Conservation (phyloP, 2,888 invertebrate genomes). For the Lacanobia oleracea region DNA sequence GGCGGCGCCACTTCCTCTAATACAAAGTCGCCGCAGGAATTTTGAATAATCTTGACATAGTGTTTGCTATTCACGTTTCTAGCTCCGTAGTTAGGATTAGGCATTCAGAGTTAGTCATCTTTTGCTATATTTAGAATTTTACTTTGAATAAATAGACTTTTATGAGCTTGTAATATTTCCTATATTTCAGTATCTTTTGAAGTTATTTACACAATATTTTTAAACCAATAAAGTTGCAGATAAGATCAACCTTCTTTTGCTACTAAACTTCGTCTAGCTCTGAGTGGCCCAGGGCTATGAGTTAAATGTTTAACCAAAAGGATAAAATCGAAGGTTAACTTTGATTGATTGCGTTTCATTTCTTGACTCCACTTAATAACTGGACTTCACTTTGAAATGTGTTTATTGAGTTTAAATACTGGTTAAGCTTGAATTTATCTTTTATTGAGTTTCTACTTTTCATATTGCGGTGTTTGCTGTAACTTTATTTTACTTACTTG, state of each 20-base stretch:
- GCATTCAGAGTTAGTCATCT: conserved; percentile 24
- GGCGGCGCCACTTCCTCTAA: conserved; percentile 37
- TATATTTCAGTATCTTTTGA: conserved; percentile 10
- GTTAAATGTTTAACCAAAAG: conserved; percentile 59
- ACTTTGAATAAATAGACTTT: not conserved
- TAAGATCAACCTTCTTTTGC: conserved; percentile 32
- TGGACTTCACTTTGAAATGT: conserved; percentile 50
- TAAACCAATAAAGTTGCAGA: conserved; percentile 23
- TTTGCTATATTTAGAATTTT: conserved; percentile 11
- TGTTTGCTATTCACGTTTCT: conserved; percentile 33
- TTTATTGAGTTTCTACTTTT: conserved; percentile 9
- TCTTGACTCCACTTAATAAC: conserved; percentile 55
- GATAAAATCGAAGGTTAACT: conserved; percentile 67
- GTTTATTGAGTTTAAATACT: conserved; percentile 54
- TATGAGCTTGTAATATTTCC: conserved; percentile 6
- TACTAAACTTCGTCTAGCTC: conserved; percentile 31
- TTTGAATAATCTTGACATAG: conserved; percentile 27
- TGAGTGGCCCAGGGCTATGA: conserved; percentile 42
- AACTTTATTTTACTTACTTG: conserved; percentile 32
- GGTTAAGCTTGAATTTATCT: conserved; percentile 25
- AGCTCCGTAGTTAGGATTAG: conserved; percentile 14
- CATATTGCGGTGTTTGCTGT: conserved; percentile 9
- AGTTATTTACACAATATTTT: conserved; percentile 22
- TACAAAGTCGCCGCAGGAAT: conserved; percentile 32
- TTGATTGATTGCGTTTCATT: conserved; percentile 70